A percentile compares a stretch with the other conserved stretches of the same genome.
These are phyloP conservation scores for Plemyria rubiginata DNA, from an alignment of 2,888 invertebrate genomes.

Conservation along the genomic window DNA sequence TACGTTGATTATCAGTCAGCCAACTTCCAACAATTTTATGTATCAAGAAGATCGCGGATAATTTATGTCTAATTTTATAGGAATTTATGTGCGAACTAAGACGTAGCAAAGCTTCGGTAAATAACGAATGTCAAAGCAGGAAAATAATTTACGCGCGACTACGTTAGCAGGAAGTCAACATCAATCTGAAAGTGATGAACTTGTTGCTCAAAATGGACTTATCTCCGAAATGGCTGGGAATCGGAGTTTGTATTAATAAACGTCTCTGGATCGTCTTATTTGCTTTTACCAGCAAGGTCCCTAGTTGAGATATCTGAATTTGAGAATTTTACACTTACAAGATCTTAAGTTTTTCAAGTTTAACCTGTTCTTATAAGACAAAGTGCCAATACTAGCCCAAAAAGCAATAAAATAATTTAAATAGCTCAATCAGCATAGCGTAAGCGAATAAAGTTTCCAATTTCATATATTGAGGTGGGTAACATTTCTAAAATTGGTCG, in stretches of 20 bases:
- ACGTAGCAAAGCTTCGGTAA: slow-evolving; percentile 57
- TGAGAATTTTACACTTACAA: no score
- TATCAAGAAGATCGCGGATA: slow-evolving; percentile 49
- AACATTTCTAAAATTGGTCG: slow-evolving; percentile 45
- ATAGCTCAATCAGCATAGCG: slow-evolving; percentile 36
- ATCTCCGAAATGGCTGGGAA: slow-evolving; percentile 6
- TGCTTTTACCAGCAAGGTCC: not conserved
- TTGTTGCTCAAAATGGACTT: slow-evolving; percentile 36
- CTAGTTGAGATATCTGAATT: not conserved
- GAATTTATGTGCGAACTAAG: slow-evolving; percentile 63
- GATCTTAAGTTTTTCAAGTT: no score
- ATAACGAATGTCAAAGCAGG: slow-evolving; percentile 65
- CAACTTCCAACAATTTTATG: not conserved
- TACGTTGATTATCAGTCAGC: not conserved
- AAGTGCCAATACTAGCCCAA: slow-evolving; percentile 15
- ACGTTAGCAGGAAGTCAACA: slow-evolving; percentile 53
- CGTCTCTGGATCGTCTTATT: not conserved
- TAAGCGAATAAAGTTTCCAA: slow-evolving; percentile 40
- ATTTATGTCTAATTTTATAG: slow-evolving; percentile 70
- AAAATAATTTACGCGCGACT: slow-evolving; percentile 64
- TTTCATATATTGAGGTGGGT: slow-evolving; percentile 41
- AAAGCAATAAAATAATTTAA: slow-evolving; percentile 29
- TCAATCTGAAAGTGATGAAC: slow-evolving; percentile 45
- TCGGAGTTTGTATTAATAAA: slow-evolving; percentile 10
- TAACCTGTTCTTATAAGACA: not conserved